A percentile compares a stretch with the other conserved stretches of the same genome.
Evolutionary conservation across 2,797 vertebrate species (phyloP).

Genomic region (Betta splendens): DNA sequence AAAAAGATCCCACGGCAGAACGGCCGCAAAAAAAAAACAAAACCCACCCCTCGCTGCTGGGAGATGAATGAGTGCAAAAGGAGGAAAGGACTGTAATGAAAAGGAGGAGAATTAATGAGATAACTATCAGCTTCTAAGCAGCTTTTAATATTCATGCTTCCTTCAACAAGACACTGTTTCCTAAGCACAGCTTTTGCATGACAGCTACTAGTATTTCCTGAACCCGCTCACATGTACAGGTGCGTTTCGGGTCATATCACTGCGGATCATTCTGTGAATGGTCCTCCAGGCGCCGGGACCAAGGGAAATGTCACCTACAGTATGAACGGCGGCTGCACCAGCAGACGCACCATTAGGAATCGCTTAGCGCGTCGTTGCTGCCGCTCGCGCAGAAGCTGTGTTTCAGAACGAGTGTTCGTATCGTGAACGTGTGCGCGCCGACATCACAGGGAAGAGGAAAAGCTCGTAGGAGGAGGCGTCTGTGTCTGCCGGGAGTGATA

Average conservation of each 20-base stretch:
- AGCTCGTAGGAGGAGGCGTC: conserved; percentile 1
- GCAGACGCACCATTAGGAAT: conserved; percentile 40
- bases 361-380: conserved; percentile 32
- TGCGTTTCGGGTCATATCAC: conserved; percentile 23
- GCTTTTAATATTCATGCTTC: conserved; percentile 6
- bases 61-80: neutral
- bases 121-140: conserved; percentile 2
- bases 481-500: conserved; percentile 1
- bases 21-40: neutral
- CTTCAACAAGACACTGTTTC: conserved; percentile 12
- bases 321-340: conserved; percentile 19
- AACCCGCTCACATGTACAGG: conserved; percentile 11
- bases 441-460: conserved; percentile 4
- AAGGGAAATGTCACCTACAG: conserved; percentile 10
- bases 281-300: conserved; percentile 16
- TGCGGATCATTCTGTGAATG: conserved; percentile 25
- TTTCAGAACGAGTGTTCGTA: conserved; percentile 5
- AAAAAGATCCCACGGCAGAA: conserved; percentile 17
- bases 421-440: neutral
- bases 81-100: conserved; percentile 6
- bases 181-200: conserved; percentile 34
- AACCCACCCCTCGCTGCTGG: conserved; percentile 4
- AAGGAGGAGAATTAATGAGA: neutral
- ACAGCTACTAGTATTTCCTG: conserved; percentile 18
- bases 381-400: conserved; percentile 20